A percentile compares a stretch with the other conserved stretches of the same genome.
Evolutionary conservation across 2,113 vertebrate genomes (phyloP).

Genomic region (Pimephales promelas): DNA sequence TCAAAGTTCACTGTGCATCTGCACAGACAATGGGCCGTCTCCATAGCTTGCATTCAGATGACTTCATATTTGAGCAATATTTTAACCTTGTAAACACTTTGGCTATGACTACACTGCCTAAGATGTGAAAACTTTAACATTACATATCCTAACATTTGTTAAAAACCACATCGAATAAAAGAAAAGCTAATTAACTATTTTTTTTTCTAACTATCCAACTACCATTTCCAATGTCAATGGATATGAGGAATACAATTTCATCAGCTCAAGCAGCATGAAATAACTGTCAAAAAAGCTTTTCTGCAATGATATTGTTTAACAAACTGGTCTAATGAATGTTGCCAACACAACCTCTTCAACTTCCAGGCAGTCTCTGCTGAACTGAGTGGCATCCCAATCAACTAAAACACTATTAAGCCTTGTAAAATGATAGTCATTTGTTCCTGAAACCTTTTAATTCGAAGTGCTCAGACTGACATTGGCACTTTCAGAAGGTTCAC

Average conservation of each 20-base stretch:
- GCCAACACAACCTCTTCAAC: constrained; percentile 47
- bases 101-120: background rate
- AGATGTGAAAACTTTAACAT: background rate
- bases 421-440: constrained; percentile 59
- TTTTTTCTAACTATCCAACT: background rate
- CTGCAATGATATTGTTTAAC: background rate
- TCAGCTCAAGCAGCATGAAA: constrained; percentile 26
- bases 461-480: constrained; percentile 60
- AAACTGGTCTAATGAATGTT: constrained; percentile 41
- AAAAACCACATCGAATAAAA: background rate
- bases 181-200: background rate
- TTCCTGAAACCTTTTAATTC: constrained; percentile 64
- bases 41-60: background rate
- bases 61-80: background rate
- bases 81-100: background rate
- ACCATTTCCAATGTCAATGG: background rate
- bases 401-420: constrained; percentile 56
- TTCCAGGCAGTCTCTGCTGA: constrained; percentile 31
- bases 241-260: background rate
- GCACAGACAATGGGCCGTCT: background rate
- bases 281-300: constrained; percentile 43
- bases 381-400: constrained; percentile 58
- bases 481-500: constrained; percentile 62
- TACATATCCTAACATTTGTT: background rate
- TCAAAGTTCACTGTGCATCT: background rate